Percentiles rank a stretch among this genome's conserved stretches.
phyloP scores from a whole-genome alignment of 2,888 invertebrate species.

The Lumbricus terrestris region DNA sequence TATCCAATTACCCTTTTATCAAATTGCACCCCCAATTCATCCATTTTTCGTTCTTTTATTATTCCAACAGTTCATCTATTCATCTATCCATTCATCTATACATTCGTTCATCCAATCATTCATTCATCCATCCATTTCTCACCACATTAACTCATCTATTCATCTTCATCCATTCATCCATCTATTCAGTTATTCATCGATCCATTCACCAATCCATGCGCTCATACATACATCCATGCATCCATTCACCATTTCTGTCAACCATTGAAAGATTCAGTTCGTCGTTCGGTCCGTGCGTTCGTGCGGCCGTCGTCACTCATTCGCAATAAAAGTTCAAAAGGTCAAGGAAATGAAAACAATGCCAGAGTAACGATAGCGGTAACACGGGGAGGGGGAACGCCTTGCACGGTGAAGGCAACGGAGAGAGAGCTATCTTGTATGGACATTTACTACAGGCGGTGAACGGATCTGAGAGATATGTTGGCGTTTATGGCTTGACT shows the following conservation, averaged over 20 bases:
- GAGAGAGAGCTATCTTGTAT: not conserved
- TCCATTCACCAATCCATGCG: no score
- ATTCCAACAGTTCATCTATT: not conserved
- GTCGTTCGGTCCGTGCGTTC: not conserved
- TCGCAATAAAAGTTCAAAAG: not conserved
- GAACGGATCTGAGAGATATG: not conserved
- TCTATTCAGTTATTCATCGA: not conserved
- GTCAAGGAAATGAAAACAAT: not conserved
- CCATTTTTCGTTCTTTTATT: not conserved
- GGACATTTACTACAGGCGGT: not conserved
- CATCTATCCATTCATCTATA: not conserved
- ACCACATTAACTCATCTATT: not conserved
- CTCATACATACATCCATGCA: no score
- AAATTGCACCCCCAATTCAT: not conserved
- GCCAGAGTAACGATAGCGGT: not conserved
- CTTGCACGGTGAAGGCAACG: not conserved
- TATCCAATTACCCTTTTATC: not conserved
- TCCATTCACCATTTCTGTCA: not conserved
- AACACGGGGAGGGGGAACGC: not conserved
- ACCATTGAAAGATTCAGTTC: not conserved
- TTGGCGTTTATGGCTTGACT: not conserved
- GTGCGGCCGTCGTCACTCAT: not conserved
- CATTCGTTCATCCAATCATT: not conserved
- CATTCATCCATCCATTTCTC: not conserved
- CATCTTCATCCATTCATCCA: not conserved